These are phyloP conservation scores for Montifringilla adamsi DNA, from an alignment of 2,113 vertebrate species.

Conservation along the genomic window DNA sequence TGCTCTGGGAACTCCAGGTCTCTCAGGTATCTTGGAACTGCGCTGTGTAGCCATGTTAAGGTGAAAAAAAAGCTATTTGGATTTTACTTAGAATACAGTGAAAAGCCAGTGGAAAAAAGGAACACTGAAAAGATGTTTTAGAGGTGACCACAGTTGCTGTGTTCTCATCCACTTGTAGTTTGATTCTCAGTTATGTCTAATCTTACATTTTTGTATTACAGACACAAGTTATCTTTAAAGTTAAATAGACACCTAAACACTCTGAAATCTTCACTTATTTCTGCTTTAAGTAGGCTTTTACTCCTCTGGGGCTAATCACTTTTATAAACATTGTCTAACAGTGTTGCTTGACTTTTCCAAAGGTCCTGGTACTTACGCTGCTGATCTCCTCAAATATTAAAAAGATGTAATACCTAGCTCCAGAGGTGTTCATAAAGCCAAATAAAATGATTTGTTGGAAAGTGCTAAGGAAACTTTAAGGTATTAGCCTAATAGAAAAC, in stretches of 20 bases:
- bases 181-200: neutral
- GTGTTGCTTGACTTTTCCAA: slow-evolving; percentile 24
- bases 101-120: neutral
- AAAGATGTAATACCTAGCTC: neutral
- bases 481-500: slow-evolving; percentile 54
- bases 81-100: neutral
- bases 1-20: neutral
- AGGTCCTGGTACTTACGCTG: neutral
- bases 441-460: slow-evolving; percentile 37
- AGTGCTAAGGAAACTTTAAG: slow-evolving; percentile 35
- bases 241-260: neutral
- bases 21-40: neutral
- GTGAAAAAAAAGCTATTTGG: neutral
- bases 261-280: neutral
- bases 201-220: neutral
- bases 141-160: neutral
- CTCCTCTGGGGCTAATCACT: slow-evolving; percentile 13
- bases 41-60: neutral
- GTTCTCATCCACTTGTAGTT: neutral
- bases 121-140: neutral
- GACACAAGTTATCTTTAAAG: neutral
- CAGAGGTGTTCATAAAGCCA: slow-evolving; percentile 30
- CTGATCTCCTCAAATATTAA: slow-evolving; percentile 35
- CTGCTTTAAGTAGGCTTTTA: neutral
- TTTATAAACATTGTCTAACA: slow-evolving; percentile 12